phyloP scores from a whole-genome alignment of 2,888 invertebrate genomes.

The Drosophila formosana region DNA sequence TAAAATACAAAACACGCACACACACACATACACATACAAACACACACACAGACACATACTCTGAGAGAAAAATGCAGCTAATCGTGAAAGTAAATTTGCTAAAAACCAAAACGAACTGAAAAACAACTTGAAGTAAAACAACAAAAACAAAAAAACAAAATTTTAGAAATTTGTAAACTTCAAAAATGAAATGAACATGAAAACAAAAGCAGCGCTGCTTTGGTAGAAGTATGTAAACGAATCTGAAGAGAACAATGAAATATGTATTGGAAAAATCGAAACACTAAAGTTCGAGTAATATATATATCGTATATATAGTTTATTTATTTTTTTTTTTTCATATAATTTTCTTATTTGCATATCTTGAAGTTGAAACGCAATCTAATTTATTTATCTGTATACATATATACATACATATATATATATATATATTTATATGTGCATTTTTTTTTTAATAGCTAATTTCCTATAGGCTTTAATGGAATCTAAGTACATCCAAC shows the following conservation, averaged over 20 bases:
- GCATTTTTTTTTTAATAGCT: constrained; percentile 1
- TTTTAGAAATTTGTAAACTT: constrained; percentile 39
- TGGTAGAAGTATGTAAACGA: constrained; percentile 74
- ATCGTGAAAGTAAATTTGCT: constrained; percentile 35
- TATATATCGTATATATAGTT: constrained; percentile 38
- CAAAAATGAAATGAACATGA: constrained; percentile 13
- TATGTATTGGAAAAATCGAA: constrained; percentile 51
- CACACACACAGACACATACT: constrained; percentile 7
- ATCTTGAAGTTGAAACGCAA: constrained; percentile 33
- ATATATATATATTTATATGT: constrained; percentile 4
- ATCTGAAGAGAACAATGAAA: constrained; percentile 34
- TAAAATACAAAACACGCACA: constrained; percentile 30
- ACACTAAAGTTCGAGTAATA: constrained; percentile 49
- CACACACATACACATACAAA: constrained; percentile 19
- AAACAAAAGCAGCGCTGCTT: constrained; percentile 70
- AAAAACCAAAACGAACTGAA: constrained; percentile 24
- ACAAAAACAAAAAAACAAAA: constrained; percentile 6
- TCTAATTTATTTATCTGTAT: constrained; percentile 25
- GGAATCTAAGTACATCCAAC: constrained; percentile 4
- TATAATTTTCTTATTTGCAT: constrained; percentile 42
- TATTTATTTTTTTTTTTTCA: constrained; percentile 22
- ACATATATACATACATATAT: neutral
- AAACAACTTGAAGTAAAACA: constrained; percentile 6
- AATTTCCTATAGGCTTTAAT: constrained; percentile 25
- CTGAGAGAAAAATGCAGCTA: constrained; percentile 42